These are phyloP conservation scores for Drosophila vallismaia DNA, from an alignment of 2,888 invertebrate species.

Conservation along the genomic window DNA sequence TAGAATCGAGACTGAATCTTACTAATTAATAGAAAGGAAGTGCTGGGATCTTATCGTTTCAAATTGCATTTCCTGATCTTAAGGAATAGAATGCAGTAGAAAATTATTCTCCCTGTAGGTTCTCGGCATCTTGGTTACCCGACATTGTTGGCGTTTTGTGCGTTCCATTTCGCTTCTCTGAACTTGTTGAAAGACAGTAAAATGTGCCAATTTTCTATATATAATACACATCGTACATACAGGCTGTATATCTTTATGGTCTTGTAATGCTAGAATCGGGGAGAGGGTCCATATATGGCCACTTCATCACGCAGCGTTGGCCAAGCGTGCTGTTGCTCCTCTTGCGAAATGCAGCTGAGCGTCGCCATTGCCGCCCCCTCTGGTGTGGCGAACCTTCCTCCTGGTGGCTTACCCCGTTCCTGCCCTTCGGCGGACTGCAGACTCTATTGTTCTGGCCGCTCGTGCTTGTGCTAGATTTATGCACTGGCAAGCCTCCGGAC, in stretches of 20 bases:
- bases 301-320: slow-evolving; percentile 76
- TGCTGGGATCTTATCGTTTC: slow-evolving; percentile 52
- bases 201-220: slow-evolving; percentile 70
- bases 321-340: slow-evolving; percentile 62
- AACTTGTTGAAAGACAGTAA: slow-evolving; percentile 72
- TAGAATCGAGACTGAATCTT: neutral
- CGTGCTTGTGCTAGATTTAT: slow-evolving; percentile 79
- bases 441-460: slow-evolving; percentile 69
- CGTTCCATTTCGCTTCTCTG: slow-evolving; percentile 65
- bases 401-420: neutral
- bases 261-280: slow-evolving; percentile 28
- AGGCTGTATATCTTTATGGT: slow-evolving; percentile 54
- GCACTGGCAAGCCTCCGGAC: slow-evolving; percentile 26
- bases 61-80: slow-evolving; percentile 49
- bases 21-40: slow-evolving; percentile 41
- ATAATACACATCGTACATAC: neutral
- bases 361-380: slow-evolving; percentile 63
- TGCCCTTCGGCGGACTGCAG: slow-evolving; percentile 23
- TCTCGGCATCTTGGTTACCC: slow-evolving; percentile 9
- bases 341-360: slow-evolving; percentile 68
- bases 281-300: slow-evolving; percentile 66
- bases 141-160: slow-evolving; percentile 43
- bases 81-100: neutral
- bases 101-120: slow-evolving; percentile 4
- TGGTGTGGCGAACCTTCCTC: slow-evolving; percentile 1